Base-by-base conservation (phyloP, 2,797 vertebrate species). In the Acanthurus leucopareius region DNA sequence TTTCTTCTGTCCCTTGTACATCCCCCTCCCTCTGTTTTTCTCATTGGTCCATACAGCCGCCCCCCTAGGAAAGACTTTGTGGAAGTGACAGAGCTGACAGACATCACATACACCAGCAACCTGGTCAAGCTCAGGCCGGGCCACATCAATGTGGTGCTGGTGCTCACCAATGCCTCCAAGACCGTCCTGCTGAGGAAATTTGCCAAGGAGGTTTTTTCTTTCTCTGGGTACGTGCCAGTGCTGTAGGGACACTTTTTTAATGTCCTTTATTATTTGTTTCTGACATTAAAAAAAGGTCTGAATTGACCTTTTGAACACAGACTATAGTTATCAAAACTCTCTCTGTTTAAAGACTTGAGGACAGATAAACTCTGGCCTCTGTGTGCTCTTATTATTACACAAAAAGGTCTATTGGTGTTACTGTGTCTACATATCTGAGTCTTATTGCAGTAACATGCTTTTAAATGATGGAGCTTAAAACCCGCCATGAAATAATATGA, bases 71-170 rank as follows among this genome's bases (percentile, higher is more conserved):
- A 98, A 87, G 96, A 97, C 86, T 98, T 97, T 71, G 97, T 99
- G 14, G 97, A 99, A 86, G 97, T 99, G 69, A 99, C 97, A 0
- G 98, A 99, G 86, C 94, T 99, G 47, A 99, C 98, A 0, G 96
- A 98, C 49, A 89, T 98, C 57, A 99, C 97, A 0, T 98, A 99
- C 89, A 97, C 83, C 87, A 98, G 97, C 70, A 99, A 98, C 92
- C 80, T 99, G 88, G 97, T 99, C 3, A 97, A 96, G 75, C 95
- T 99, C 83, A 93, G 97, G 88, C 97, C 97, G 0, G 97, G 98
- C 0, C 97, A 98, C 91, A 97, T 99, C 86, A 99, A 99, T 0
- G 96, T 99, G 10, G 96, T 99, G 10, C 93, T 99, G 86, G 96
- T 99, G 80, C 96, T 99, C 48, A 98, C 96, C 2, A 95, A 95